Conservation (phyloP, 2,888 invertebrate species). For the Athrips mouffetella region DNA sequence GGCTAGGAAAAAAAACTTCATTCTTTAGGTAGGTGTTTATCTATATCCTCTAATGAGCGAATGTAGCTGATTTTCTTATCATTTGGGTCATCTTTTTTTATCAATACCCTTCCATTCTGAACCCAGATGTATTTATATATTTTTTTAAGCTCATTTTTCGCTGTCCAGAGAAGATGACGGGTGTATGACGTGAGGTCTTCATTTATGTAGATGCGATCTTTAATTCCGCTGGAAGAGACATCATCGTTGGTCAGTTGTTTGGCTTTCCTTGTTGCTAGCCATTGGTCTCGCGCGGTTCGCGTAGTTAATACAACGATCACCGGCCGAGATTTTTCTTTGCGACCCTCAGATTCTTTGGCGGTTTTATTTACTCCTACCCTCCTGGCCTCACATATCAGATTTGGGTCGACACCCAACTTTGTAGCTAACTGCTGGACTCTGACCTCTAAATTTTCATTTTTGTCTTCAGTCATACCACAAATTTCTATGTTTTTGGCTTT, state of each 20-base stretch:
- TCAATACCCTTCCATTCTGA: constrained; percentile 5
- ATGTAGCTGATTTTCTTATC: neutral
- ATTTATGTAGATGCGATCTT: constrained; percentile 3
- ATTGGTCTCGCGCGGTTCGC: neutral
- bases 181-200: constrained; percentile 8
- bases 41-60: neutral
- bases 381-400: too few relatives aligned
- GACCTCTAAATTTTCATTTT: neutral
- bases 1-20: too few relatives aligned
- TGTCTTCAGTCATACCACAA: too few relatives aligned
- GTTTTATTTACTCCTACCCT: too few relatives aligned
- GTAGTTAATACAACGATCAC: neutral
- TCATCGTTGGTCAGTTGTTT: neutral
- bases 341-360: neutral
- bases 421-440: neutral
- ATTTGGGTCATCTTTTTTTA: constrained; percentile 5
- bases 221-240: neutral
- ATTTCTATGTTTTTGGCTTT: neutral
- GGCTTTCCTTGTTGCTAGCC: neutral
- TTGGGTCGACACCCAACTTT: neutral
- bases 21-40: too few relatives aligned
- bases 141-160: neutral
- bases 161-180: constrained; percentile 4
- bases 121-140: constrained; percentile 13
- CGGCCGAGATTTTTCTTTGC: neutral